Evolutionary conservation across 2,113 vertebrate genomes (phyloP).

Genomic region (Oryzias celebensis): DNA sequence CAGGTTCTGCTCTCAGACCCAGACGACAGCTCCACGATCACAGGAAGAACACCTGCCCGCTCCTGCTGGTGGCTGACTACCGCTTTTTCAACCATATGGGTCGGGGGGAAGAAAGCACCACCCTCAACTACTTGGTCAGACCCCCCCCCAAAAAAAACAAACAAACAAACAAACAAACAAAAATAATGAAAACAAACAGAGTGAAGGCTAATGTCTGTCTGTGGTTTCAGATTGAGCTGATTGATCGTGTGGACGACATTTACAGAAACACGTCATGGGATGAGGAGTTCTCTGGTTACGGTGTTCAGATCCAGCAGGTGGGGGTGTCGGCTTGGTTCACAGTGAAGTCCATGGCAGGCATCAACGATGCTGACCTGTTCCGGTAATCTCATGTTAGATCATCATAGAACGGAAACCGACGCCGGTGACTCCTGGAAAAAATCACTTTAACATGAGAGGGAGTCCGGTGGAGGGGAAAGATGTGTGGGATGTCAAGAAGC

Average conservation of each 20-base stretch:
- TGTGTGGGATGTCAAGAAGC: constrained; percentile 93
- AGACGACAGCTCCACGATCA: constrained; percentile 76
- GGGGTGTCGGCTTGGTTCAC: too few species aligned
- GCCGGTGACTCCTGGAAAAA: constrained; percentile 31
- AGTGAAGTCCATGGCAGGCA: too few species aligned
- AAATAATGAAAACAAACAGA: too few species aligned
- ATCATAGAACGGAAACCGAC: constrained; percentile 87
- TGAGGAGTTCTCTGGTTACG: constrained; percentile 88
- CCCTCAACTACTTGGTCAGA: constrained; percentile 93
- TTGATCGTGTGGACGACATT: constrained; percentile 97
- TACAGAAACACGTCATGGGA: constrained; percentile 96
- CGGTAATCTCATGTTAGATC: constrained; percentile 75
- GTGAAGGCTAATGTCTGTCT: background rate
- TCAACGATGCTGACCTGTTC: too few species aligned
- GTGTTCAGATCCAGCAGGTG: constrained; percentile 98
- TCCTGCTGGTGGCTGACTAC: constrained; percentile 94
- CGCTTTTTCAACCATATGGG: constrained; percentile 95
- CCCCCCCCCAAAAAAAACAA: background rate
- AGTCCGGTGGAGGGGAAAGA: constrained; percentile 81
- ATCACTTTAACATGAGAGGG: constrained; percentile 92
- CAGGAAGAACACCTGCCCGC: constrained; percentile 89
- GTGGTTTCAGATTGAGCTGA: constrained; percentile 87
- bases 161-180: too few species aligned
- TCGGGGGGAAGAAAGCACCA: constrained; percentile 90
- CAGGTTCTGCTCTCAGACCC: constrained; percentile 67